Evolutionary conservation across 2,888 invertebrate species (phyloP).

Genomic region (Aphidoletes aphidimyza): DNA sequence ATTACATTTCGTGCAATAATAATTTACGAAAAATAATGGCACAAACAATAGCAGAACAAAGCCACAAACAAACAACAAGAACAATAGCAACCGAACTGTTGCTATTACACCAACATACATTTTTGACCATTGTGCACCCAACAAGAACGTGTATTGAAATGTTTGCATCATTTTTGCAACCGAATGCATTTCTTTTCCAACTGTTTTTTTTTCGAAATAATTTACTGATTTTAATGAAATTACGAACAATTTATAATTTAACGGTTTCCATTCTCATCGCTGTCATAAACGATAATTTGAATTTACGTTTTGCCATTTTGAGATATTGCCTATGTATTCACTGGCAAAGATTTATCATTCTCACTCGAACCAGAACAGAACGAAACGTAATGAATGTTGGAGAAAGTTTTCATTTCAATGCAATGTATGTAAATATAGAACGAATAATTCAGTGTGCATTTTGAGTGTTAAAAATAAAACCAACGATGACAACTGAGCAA

Average conservation of each 20-base stretch:
- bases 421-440: conserved; percentile 6
- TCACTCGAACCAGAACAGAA: not conserved
- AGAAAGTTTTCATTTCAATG: not conserved
- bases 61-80: too few species aligned
- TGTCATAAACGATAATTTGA: too few species aligned
- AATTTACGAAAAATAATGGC: not conserved
- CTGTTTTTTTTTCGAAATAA: not conserved
- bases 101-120: not conserved
- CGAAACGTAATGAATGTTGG: not conserved
- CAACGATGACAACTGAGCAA: too few species aligned
- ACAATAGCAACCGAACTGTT: not conserved
- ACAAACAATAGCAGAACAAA: not conserved
- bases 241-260: not conserved
- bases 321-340: not conserved
- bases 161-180: not conserved
- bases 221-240: conserved; percentile 6
- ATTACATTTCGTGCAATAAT: not conserved
- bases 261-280: not conserved
- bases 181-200: not conserved
- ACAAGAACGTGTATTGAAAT: not conserved
- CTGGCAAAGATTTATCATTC: not conserved
- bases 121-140: not conserved
- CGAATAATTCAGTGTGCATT: not conserved
- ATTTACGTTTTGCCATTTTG: not conserved
- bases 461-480: too few species aligned